Base-by-base conservation (phyloP, 2,113 vertebrate genomes). In the Procapra przewalskii region DNA sequence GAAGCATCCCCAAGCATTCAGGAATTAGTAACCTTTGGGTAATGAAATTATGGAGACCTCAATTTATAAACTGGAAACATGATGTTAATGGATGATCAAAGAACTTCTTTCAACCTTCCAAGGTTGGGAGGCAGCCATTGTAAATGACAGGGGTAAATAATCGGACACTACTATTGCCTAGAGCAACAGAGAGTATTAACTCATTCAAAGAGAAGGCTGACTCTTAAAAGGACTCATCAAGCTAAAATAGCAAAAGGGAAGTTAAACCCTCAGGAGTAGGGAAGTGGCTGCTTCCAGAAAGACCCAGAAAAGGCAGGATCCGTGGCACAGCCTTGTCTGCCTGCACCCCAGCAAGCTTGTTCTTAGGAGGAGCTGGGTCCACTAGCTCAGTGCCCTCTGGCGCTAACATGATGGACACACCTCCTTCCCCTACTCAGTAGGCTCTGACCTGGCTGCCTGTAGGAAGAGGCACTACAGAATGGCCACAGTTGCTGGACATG, bases 201-300 rank as follows among this genome's bases (percentile, higher is more conserved):
- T 43, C 75, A 25, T 89, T 71, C n/a, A 50, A 79, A 97, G 86
- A 95, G 31, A 43, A 87, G 86, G 84, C 4, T 36, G 33, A 60
- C 29, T 87, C 40, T 75, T 86, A 36, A 54, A 15, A 31, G 52
- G 45, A 9, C 36, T 92, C 23, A 33, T 36, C 10, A 59, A 59
- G 36, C 55, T 52, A 50, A 83, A 94, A 75, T 6, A 71, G 71
- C 71, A 79, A 57, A 52, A 15, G 36, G 59, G 82, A 88, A 48
- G 21, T 36, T n/a, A 45, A n/a, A 52, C 36, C 6, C 23, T 25
- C 19, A 75, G 10, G 40, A 52, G 14, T 40, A 4, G 50, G 77
- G 8, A 11, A 14, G 50, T 16, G 52, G 60, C 60, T 54, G 31
- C 33, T 60, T 91, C 59, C n/a, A 84, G 64, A 94, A 90, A 94